Conservation (phyloP, 2,888 invertebrate genomes). For the Helicoverpa assulta region DNA sequence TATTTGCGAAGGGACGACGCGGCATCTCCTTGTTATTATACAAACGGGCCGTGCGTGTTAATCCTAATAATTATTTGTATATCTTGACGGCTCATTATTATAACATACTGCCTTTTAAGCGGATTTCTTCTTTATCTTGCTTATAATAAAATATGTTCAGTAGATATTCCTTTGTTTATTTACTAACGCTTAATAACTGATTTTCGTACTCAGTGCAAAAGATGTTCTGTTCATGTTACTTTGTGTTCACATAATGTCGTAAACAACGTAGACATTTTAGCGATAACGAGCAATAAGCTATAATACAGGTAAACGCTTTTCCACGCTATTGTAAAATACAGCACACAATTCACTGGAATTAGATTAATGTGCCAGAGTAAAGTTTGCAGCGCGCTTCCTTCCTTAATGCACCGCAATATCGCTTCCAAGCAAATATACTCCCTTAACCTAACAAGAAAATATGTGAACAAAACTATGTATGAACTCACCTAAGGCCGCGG, state of each 20-base stretch:
- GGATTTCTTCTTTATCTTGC: not conserved
- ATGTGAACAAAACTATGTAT: slow-evolving; percentile 38
- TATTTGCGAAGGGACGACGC: slow-evolving; percentile 57
- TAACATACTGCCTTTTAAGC: slow-evolving; percentile 13
- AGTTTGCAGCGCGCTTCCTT: slow-evolving; percentile 46
- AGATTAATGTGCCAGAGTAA: slow-evolving; percentile 48
- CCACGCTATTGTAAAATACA: slow-evolving; percentile 37
- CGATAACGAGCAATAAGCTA: slow-evolving; percentile 21
- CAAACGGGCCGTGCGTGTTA: slow-evolving; percentile 49
- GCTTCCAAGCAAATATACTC: slow-evolving; percentile 39
- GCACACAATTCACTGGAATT: slow-evolving; percentile 42
- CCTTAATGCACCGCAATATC: slow-evolving; percentile 50
- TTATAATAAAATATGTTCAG: not conserved
- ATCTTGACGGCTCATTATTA: slow-evolving; percentile 40
- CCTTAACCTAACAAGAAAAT: slow-evolving; percentile 36
- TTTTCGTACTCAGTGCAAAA: not conserved
- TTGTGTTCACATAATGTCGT: not conserved
- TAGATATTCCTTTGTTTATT: no score
- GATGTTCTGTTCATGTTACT: not conserved
- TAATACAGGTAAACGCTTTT: slow-evolving; percentile 17
- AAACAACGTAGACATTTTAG: not conserved
- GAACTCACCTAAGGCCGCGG: slow-evolving; percentile 8
- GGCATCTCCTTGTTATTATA: slow-evolving; percentile 48
- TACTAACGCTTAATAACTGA: no score
- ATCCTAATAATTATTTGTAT: slow-evolving; percentile 55